phyloP scores from a whole-genome alignment of 2,888 invertebrate genomes.

The Embidobia sp. region DNA sequence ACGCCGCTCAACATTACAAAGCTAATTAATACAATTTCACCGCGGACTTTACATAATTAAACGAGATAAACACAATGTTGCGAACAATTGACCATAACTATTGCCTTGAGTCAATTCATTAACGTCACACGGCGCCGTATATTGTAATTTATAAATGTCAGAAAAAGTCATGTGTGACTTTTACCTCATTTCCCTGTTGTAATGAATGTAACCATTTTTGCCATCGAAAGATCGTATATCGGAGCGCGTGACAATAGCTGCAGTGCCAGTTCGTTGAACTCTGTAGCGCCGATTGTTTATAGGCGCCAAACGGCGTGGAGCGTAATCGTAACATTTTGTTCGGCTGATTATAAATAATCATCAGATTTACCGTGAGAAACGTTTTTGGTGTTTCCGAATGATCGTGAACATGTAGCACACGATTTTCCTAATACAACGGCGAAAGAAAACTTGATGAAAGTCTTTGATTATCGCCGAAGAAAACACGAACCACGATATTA shows the following conservation, averaged over 20 bases:
- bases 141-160: constrained; percentile 35
- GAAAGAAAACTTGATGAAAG: constrained; percentile 27
- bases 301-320: constrained; percentile 12
- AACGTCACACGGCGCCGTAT: constrained; percentile 22
- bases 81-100: constrained; percentile 10
- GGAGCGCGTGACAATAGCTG: constrained; percentile 24
- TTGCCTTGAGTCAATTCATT: constrained; percentile 27
- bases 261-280: constrained; percentile 42
- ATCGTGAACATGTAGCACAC: constrained; percentile 11
- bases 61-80: constrained; percentile 16
- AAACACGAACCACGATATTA: constrained; percentile 5
- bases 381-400: neutral
- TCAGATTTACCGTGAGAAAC: constrained; percentile 23
- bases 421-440: constrained; percentile 4
- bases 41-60: constrained; percentile 30
- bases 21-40: constrained; percentile 25
- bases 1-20: constrained; percentile 10
- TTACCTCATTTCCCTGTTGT: constrained; percentile 19
- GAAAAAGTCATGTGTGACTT: constrained; percentile 30
- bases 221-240: constrained; percentile 33
- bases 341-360: constrained; percentile 7
- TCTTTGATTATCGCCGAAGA: constrained; percentile 26
- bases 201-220: constrained; percentile 24
- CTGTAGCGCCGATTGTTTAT: constrained; percentile 37
- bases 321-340: constrained; percentile 35